phyloP scores from a whole-genome alignment of 1,140 invertebrate genomes.

The Harlomillsia oculata region DNA sequence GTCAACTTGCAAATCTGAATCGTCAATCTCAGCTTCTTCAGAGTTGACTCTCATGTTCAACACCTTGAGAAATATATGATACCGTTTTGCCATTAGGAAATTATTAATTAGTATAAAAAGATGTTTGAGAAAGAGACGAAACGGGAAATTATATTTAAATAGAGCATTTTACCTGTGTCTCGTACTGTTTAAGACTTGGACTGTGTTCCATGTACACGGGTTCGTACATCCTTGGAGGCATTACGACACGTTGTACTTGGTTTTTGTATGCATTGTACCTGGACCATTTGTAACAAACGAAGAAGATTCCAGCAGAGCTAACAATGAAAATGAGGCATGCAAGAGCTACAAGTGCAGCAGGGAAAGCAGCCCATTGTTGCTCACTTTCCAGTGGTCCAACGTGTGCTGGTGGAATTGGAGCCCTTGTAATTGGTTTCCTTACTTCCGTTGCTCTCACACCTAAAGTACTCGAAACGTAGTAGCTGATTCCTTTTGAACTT shows the following conservation, averaged over 20 bases:
- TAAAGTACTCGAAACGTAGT: slow-evolving; percentile 53
- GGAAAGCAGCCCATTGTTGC: slow-evolving; percentile 57
- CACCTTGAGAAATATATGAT: slow-evolving; percentile 44
- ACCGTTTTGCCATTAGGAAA: too few species aligned
- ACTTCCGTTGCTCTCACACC: slow-evolving; percentile 57
- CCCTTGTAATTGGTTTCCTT: slow-evolving; percentile 50
- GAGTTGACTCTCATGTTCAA: slow-evolving; percentile 69
- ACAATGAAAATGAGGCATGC: slow-evolving; percentile 76
- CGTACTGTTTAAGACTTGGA: slow-evolving; percentile 68
- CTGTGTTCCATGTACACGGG: slow-evolving; percentile 34
- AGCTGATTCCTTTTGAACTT: slow-evolving; percentile 38
- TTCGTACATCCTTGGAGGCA: slow-evolving; percentile 60
- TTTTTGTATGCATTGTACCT: slow-evolving; percentile 74
- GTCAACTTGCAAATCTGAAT: slow-evolving; percentile 46
- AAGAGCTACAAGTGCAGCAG: slow-evolving; percentile 74
- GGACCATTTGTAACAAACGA: slow-evolving; percentile 85
- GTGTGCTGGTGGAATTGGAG: slow-evolving; percentile 37
- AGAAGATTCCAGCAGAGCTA: slow-evolving; percentile 73
- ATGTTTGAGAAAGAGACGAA: slow-evolving; percentile 1
- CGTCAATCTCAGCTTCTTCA: slow-evolving; percentile 30
- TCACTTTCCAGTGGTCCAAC: slow-evolving; percentile 28
- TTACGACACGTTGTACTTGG: slow-evolving; percentile 59
- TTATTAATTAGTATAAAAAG: slow-evolving; percentile 9
- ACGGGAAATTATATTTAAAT: neutral
- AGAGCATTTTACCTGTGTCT: slow-evolving; percentile 53